Evolutionary conservation across 37 sponge, comb jelly and placozoan genomes (phyloP).

Genomic region (Spongilla lacustris): DNA sequence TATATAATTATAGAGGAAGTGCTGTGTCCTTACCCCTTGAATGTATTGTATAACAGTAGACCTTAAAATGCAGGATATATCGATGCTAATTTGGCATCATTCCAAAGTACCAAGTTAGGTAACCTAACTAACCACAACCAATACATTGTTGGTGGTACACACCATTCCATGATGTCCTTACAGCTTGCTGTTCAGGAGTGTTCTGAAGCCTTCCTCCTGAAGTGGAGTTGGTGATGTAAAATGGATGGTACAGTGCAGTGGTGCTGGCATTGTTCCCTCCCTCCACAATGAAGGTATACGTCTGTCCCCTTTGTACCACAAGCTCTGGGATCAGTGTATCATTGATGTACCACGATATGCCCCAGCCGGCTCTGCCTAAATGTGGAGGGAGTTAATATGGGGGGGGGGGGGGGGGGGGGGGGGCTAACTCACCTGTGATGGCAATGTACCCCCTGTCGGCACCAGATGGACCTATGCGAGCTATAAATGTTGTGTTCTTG

Average conservation of each 20-base stretch:
- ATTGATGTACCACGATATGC: conserved; percentile 74
- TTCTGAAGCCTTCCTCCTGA: conserved; percentile 37
- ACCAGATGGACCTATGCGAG: conserved; percentile 60
- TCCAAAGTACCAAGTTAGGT: too few relatives aligned
- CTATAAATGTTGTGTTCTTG: conserved; percentile 24
- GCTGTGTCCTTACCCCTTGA: too few relatives aligned
- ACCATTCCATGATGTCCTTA: not conserved
- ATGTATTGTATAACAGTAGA: too few relatives aligned
- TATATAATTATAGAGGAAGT: too few relatives aligned
- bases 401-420: not conserved
- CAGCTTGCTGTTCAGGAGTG: not conserved
- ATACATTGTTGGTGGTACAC: too few relatives aligned
- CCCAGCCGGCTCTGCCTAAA: conserved; percentile 58
- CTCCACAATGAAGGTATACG: conserved; percentile 53
- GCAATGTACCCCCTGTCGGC: conserved; percentile 51
- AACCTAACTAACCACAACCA: too few relatives aligned
- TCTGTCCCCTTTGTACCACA: conserved; percentile 55
- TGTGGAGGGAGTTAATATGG: too few relatives aligned
- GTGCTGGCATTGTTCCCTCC: conserved; percentile 45
- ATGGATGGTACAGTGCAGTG: conserved; percentile 59
- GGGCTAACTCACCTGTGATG: conserved; percentile 54
- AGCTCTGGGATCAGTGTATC: conserved; percentile 66
- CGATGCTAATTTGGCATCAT: too few relatives aligned
- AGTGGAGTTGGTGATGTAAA: conserved; percentile 66
- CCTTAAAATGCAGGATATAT: too few relatives aligned